Percentiles rank a stretch among this genome's conserved stretches.
These are phyloP conservation scores for Rhabdomys dilectus DNA, from an alignment of 2,113 vertebrate genomes.

Conservation along the genomic window DNA sequence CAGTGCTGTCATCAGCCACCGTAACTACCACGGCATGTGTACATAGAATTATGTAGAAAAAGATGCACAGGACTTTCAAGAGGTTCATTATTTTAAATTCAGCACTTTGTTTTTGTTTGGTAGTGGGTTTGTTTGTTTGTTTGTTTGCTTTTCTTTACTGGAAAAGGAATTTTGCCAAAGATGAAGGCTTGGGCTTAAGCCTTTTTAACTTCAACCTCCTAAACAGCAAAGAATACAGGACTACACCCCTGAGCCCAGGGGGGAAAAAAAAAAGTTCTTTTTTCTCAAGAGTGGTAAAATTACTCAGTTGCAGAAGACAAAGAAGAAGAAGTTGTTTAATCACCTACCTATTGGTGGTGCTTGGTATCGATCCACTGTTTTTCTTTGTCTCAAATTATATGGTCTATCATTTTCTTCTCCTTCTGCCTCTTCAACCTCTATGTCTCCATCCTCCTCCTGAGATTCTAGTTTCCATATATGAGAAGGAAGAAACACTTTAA, in stretches of 20 bases:
- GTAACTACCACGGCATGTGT: neutral
- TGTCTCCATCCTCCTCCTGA: constrained; percentile 96
- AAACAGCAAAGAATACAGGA: neutral
- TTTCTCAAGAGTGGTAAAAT: neutral
- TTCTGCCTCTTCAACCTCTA: constrained; percentile 97
- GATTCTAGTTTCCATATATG: constrained; percentile 90
- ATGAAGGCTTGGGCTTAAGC: neutral
- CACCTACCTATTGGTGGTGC: constrained; percentile 96
- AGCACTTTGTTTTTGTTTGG: neutral
- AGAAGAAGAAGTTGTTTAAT: neutral
- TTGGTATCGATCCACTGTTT: constrained; percentile 98
- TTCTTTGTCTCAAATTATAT: constrained; percentile 98
- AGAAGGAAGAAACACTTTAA: constrained; percentile 12
- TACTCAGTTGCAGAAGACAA: constrained; percentile 39
- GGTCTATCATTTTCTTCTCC: constrained; percentile 97
- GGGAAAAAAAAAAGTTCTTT: neutral
- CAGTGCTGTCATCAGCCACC: neutral
- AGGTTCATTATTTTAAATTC: constrained; percentile 41
- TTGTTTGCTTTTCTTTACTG: neutral
- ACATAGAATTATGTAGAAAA: neutral
- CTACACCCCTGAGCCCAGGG: neutral
- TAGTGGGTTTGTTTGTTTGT: too few relatives aligned
- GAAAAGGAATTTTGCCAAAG: neutral
- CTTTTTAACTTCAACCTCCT: neutral
- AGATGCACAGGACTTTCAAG: neutral